Evolutionary conservation across 2,113 vertebrate genomes (phyloP), one percentile per base, ranked within the genome.

Genomic region (Sinocyclocheilus maitianheensis): DNA sequence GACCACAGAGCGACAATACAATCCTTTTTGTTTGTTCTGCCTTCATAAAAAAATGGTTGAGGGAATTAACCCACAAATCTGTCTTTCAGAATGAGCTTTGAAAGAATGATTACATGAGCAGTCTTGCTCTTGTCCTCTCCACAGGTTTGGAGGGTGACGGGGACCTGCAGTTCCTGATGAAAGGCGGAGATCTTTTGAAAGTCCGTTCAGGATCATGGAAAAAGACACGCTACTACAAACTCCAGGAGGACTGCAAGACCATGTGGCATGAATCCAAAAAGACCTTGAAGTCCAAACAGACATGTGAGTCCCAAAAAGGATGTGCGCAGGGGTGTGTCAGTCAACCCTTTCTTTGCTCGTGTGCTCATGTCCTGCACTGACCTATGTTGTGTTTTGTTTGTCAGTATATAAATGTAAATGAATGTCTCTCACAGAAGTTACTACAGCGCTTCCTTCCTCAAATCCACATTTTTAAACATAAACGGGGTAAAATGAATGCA

Each of bases 161-260:
- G 4, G 96, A 98, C 84, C 93, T 99, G 58, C 95, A 95, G 92
- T 97, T 96, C 84, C 95, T 99, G 72, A 92, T 99, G 89, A 93
- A 93, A n/a, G 98, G 98, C 8, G 94, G 96, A 81, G 95, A 96
- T 18, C 96, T 99, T 48, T 93, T 97, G 6, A 99, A 99, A 91
- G 96, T 99, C 22, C 97, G 96, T 77, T 99, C 98, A 0, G 51
- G 79, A 12, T 96, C 96, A 3, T 99, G 98, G 98, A 96, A 96
- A 88, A 96, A 96, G 87, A 95, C 93, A 3, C 90, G 98, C 10
- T 97, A 94, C 92, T 98, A 95, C 86, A 98, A 95, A 90, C 93
- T 99, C 9, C 96, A 97, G 91, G 98, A 99, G 12, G 98, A 99
- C 94, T 99, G 97, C 91, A 97, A 96, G 91, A 99, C 98, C n/a